Evolutionary conservation across 2,888 invertebrate species (phyloP), one percentile per base, ranked within the genome.

Genomic region (Entomobrya multifasciata): DNA sequence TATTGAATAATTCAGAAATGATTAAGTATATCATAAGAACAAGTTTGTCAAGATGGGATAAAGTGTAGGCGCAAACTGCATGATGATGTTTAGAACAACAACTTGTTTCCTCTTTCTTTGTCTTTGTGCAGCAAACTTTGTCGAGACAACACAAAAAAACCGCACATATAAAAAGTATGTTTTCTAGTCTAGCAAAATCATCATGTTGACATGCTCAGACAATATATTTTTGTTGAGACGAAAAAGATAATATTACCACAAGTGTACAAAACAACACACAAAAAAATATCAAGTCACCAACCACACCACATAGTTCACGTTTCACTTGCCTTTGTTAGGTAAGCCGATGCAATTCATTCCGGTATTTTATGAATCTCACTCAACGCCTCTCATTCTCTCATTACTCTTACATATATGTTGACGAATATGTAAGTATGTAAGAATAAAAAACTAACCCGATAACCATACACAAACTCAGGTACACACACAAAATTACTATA

Each of bases 271-370:
- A 84, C 55, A 15, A 57, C 57, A 76, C 55, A 11, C 41, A 57
- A 41, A 13, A 36, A 25, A 55, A 74, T 57, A 57, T 30, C 55
- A 36, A 76, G 22, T 76, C 76, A 57, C 74, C 49, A 44, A 30
- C 13, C 47, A 76, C 20, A 57, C 80, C 47, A 60, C 55, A 70
- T 67, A 77, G 62, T 77, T 77, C 77, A 87, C 82, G 82, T 70
- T 87, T 87, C 86, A 86, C 81, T 87, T 57, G 30, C 27, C 41
- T 77, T 36, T n/a, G 77, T 74, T 65, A 86, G 74, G 80, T 78
- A 77, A 86, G 47, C 27, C 65, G 41, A 82, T 77, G 57, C 80
- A 86, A 82, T 77, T 72, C 80, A 86, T 86, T 86, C 86, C 80
- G 82, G 87, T 80, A 76, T 72, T 74, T 76, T 30, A 57, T 76